A percentile compares a stretch with the other conserved stretches of the same genome.
phyloP scores from a whole-genome alignment of 30 jellyfish, hydroid and myxozoan genomes.

The Turritopsis dohrnii region DNA sequence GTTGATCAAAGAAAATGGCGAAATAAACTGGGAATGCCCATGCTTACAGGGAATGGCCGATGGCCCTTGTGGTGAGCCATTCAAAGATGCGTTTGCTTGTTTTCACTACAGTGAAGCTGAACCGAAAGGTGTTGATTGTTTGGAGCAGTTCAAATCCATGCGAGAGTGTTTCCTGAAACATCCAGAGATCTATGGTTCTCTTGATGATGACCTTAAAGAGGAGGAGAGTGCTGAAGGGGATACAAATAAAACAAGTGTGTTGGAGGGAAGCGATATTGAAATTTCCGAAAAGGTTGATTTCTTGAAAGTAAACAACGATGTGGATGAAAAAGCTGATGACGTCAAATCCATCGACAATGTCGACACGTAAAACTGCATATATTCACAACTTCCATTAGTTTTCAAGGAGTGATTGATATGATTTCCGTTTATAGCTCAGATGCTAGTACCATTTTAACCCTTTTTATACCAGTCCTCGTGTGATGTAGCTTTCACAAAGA shows the following conservation, averaged over 20 bases:
- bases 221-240: constrained; percentile 8
- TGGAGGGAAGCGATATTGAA: constrained; percentile 4
- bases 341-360: not conserved
- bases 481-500: too few relatives aligned
- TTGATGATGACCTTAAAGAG: constrained; percentile 43
- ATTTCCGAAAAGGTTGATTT: not conserved
- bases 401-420: too few relatives aligned
- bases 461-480: too few relatives aligned
- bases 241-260: not conserved
- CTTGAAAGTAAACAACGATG: not conserved
- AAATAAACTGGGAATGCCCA: constrained; percentile 99
- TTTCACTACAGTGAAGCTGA: constrained; percentile 95
- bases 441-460: too few relatives aligned
- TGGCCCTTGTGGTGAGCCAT: constrained; percentile 98
- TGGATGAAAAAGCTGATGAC: not conserved
- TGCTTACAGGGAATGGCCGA: constrained; percentile 99
- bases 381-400: too few relatives aligned
- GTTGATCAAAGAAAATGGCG: constrained; percentile 84
- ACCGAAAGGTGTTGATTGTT: constrained; percentile 93
- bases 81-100: constrained; percentile 87
- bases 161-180: constrained; percentile 80
- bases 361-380: not conserved
- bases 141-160: constrained; percentile 69
- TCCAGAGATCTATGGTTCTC: constrained; percentile 75
- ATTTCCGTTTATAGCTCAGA: too few relatives aligned